These are phyloP conservation scores for Papio anubis DNA, from an alignment of 2,113 vertebrate genomes.

Conservation along the genomic window DNA sequence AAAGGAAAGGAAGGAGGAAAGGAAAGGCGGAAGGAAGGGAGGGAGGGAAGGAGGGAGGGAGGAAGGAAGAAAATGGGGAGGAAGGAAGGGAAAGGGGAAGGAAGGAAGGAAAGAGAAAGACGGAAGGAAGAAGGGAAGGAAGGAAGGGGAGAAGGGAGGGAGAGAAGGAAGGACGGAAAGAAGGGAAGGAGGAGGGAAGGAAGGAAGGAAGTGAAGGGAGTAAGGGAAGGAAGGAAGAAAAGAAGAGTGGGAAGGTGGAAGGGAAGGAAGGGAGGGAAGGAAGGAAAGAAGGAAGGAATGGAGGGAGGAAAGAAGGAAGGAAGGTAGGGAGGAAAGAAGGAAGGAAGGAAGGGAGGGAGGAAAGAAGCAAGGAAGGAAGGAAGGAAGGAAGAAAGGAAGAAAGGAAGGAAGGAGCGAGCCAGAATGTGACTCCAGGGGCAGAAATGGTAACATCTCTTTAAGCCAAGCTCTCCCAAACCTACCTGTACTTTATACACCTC, in stretches of 20 bases:
- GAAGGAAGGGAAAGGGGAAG: no score
- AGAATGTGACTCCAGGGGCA: neutral
- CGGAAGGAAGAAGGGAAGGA: no score
- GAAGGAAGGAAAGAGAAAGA: no score
- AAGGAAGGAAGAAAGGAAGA: no score
- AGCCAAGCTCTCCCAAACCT: neutral
- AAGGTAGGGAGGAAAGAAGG: rapidly evolving
- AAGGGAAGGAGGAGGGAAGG: no score
- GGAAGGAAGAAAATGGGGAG: rapidly evolving
- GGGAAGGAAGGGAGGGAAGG: rapidly evolving
- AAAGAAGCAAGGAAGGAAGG: no score
- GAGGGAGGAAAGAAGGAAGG: rapidly evolving
- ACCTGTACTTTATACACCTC: neutral
- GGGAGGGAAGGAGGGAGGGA: rapidly evolving
- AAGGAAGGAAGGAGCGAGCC: no score
- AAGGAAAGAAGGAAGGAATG: rapidly evolving
- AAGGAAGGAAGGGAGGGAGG: rapidly evolving
- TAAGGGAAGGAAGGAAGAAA: no score
- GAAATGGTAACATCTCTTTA: neutral
- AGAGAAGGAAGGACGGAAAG: rapidly evolving
- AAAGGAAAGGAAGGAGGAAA: no score
- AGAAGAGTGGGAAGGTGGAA: no score
- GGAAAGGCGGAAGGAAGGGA: rapidly evolving
- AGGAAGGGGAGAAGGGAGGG: no score
- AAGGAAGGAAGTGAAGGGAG: no score